Percentiles rank a stretch among this genome's conserved stretches.
Evolutionary conservation across 2,113 vertebrate genomes (phyloP).

Genomic region (Willisornis vidua): DNA sequence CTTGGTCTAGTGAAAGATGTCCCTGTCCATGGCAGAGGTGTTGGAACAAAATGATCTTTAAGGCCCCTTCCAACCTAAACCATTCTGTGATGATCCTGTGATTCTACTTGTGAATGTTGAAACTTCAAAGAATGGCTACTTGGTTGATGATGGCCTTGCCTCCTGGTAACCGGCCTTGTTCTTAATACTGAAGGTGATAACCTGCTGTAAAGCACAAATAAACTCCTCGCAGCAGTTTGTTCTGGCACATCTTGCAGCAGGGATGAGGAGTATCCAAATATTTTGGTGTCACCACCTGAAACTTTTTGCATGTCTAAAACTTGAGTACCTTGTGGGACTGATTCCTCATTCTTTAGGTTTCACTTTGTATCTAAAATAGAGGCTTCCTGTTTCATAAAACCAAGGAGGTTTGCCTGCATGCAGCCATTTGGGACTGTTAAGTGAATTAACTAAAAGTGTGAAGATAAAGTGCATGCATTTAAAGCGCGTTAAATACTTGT

Average conservation of each 20-base stretch:
- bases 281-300: neutral
- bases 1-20: neutral
- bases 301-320: neutral
- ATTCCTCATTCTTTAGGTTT: neutral
- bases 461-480: constrained; percentile 16
- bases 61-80: neutral
- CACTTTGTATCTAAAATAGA: neutral
- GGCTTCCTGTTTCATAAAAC: neutral
- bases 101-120: neutral
- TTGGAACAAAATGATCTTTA: neutral
- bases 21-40: neutral
- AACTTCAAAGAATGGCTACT: neutral
- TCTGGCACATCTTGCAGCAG: neutral
- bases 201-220: neutral
- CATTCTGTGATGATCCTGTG: neutral
- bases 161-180: neutral
- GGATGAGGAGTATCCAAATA: neutral
- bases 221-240: neutral
- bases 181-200: neutral
- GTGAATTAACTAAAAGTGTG: constrained; percentile 32
- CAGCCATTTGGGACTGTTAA: neutral
- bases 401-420: neutral
- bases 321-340: neutral
- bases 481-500: constrained; percentile 8
- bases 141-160: neutral